Percentiles rank a stretch among this genome's conserved stretches.
Conservation (phyloP, 92 coral and sea anemone genomes). For the Blastomussa wellsi region DNA sequence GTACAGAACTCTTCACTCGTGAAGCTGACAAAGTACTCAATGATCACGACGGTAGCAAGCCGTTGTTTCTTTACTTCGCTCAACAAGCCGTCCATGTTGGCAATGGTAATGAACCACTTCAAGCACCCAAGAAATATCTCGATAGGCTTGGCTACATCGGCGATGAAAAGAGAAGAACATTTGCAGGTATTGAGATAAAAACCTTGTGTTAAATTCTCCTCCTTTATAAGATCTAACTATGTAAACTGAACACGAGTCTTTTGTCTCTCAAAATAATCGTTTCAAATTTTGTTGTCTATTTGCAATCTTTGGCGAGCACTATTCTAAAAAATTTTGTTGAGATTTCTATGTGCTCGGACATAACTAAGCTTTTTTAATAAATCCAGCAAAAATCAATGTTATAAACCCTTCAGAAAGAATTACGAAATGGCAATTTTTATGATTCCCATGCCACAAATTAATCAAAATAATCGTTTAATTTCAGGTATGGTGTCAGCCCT, state of each 20-base stretch:
- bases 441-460: not conserved
- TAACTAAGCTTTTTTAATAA: not conserved
- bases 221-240: not conserved
- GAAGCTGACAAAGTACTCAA: slow-evolving; percentile 90
- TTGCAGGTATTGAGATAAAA: slow-evolving; percentile 66
- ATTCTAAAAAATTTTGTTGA: not conserved
- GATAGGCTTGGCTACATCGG: slow-evolving; percentile 77
- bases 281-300: not conserved
- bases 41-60: slow-evolving; percentile 69
- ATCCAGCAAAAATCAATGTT: not conserved
- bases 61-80: slow-evolving; percentile 92
- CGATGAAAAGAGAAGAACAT: slow-evolving; percentile 78
- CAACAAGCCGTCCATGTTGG: slow-evolving; percentile 99
- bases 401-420: not conserved
- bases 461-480: not conserved
- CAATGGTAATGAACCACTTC: slow-evolving; percentile 89
- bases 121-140: slow-evolving; percentile 88
- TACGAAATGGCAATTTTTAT: too few relatives aligned
- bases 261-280: too few relatives aligned
- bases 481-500: slow-evolving; percentile 93
- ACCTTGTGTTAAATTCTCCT: not conserved
- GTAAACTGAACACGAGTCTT: not conserved
- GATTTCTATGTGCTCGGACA: not conserved
- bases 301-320: not conserved
- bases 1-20: slow-evolving; percentile 89